Percentiles rank a stretch among this genome's conserved stretches.
These are phyloP conservation scores for Euwallacea similis DNA, from an alignment of 1,140 invertebrate species.

Conservation along the genomic window DNA sequence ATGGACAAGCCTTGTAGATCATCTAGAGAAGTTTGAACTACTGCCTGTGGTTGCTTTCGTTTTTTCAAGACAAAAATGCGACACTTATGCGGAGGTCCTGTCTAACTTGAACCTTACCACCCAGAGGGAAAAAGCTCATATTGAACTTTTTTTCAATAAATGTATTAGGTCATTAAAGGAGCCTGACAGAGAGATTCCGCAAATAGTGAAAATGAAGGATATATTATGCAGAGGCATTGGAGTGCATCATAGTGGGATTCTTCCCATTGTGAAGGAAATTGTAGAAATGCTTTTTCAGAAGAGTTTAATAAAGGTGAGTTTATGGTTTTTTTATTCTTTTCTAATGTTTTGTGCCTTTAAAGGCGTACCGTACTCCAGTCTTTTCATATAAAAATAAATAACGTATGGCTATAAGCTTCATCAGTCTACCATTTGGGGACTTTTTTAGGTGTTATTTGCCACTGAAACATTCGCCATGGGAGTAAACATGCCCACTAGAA, in stretches of 20 bases:
- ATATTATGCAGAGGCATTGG: constrained; percentile 89
- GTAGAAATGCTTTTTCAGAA: constrained; percentile 96
- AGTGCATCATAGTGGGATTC: constrained; percentile 95
- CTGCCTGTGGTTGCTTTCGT: constrained; percentile 94
- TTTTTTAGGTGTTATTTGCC: constrained; percentile 80
- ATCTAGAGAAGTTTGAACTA: constrained; percentile 77
- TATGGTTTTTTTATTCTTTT: too few relatives aligned
- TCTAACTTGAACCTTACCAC: constrained; percentile 81
- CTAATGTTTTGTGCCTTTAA: too few relatives aligned
- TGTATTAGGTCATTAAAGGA: constrained; percentile 78
- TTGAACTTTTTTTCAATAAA: constrained; percentile 80
- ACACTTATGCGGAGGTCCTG: constrained; percentile 74
- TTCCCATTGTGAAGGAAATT: constrained; percentile 97
- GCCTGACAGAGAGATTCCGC: constrained; percentile 84
- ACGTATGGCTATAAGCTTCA: too few relatives aligned
- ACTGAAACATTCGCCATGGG: constrained; percentile 99
- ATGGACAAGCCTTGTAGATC: constrained; percentile 82
- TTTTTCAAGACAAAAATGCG: constrained; percentile 84
- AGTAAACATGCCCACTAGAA: constrained; percentile 97
- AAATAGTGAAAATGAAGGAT: constrained; percentile 78
- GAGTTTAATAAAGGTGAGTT: constrained; percentile 77
- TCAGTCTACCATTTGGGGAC: background rate
- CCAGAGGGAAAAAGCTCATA: constrained; percentile 77
- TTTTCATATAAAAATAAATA: too few relatives aligned
- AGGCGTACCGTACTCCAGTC: too few relatives aligned